A percentile compares a stretch with the other conserved stretches of the same genome.
These are phyloP conservation scores for Cerastoderma edule DNA, from an alignment of 2,888 invertebrate genomes.

Conservation along the genomic window DNA sequence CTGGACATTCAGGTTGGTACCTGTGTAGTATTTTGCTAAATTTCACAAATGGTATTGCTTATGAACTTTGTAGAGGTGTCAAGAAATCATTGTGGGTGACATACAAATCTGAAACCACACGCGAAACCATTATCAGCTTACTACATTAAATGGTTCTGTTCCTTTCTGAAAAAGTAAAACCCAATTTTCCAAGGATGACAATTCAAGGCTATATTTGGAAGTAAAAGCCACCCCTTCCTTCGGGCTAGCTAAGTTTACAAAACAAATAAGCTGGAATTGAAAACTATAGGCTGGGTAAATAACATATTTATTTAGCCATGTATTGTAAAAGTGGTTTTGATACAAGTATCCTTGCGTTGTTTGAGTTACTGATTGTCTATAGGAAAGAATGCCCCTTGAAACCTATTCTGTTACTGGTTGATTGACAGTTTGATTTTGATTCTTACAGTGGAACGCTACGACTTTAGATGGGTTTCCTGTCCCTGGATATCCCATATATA, in stretches of 20 bases:
- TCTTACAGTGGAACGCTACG: neutral
- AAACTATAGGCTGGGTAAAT: constrained; percentile 21
- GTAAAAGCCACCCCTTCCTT: constrained; percentile 9
- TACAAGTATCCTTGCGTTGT: constrained; percentile 22
- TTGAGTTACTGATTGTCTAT: constrained; percentile 36
- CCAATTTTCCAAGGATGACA: too few relatives aligned
- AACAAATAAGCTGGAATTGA: constrained; percentile 15
- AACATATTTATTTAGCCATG: constrained; percentile 33
- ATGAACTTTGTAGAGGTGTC: too few relatives aligned
- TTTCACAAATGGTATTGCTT: too few relatives aligned
- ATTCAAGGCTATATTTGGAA: too few relatives aligned
- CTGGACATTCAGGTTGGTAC: too few relatives aligned
- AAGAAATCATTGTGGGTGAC: too few relatives aligned
- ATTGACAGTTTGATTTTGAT: constrained; percentile 17
- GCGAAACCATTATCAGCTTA: too few relatives aligned
- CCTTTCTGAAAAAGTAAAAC: too few relatives aligned
- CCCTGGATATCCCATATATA: too few relatives aligned
- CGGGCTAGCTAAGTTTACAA: constrained; percentile 8
- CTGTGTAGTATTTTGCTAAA: too few relatives aligned
- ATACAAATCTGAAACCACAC: too few relatives aligned
- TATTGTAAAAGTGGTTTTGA: constrained; percentile 18
- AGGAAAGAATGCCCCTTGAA: constrained; percentile 15
- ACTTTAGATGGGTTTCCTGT: neutral
- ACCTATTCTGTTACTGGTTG: constrained; percentile 22
- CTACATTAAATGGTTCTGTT: too few relatives aligned